Conservation (phyloP, 2,797 vertebrate genomes). For the Neosilurus hyrtlii region DNA sequence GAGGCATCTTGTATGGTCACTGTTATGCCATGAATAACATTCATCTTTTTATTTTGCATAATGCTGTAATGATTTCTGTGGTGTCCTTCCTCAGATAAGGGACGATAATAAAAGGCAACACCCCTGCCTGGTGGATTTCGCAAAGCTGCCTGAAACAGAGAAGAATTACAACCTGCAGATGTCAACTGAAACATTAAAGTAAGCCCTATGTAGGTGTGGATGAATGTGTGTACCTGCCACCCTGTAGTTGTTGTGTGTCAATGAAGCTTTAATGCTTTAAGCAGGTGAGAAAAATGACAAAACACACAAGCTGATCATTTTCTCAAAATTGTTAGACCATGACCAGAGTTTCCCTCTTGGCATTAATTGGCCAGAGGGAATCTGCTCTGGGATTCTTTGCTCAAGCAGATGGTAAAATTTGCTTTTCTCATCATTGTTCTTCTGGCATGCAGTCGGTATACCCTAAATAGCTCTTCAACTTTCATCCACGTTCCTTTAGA, state of each 20-base stretch:
- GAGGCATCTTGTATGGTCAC: neutral
- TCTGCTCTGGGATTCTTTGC: no score
- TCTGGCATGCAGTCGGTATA: no score
- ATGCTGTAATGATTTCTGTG: conserved; percentile 44
- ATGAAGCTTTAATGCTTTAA: neutral
- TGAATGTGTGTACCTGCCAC: neutral
- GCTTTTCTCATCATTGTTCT: no score
- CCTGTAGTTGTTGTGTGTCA: neutral
- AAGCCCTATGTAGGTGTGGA: conserved; percentile 56
- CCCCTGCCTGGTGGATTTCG: conserved; percentile 97
- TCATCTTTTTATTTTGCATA: neutral
- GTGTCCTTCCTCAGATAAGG: conserved; percentile 78
- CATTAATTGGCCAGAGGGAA: no score
- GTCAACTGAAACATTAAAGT: conserved; percentile 99
- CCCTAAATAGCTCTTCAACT: no score
- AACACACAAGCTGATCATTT: neutral
- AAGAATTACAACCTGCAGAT: conserved; percentile 99
- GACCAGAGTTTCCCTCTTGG: no score
- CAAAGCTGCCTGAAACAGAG: conserved; percentile 95
- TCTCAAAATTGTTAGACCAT: no score
- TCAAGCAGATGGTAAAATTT: no score
- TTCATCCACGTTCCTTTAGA: no score
- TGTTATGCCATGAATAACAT: neutral
- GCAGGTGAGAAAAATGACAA: neutral
- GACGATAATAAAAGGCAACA: conserved; percentile 98